These are phyloP conservation scores for Taphrorychus bicolor DNA, from an alignment of 2,888 invertebrate species.

Conservation along the genomic window DNA sequence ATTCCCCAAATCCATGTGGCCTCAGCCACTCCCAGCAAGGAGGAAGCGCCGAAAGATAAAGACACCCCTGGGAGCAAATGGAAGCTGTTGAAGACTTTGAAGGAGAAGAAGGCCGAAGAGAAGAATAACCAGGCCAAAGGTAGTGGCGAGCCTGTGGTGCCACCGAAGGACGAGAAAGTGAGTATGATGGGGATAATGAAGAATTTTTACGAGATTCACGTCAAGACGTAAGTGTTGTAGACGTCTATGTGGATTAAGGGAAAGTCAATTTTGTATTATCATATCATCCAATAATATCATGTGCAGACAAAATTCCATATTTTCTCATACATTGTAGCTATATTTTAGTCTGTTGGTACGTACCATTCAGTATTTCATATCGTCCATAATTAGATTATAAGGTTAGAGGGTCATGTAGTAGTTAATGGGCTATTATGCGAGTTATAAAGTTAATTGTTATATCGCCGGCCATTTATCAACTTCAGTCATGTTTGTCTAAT, in stretches of 20 bases:
- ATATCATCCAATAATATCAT: no score
- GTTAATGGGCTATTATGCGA: neutral
- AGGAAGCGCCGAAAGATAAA: conserved; percentile 50
- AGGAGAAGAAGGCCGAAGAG: conserved; percentile 89
- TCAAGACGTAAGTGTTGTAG: conserved; percentile 66
- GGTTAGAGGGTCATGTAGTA: neutral
- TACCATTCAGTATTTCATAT: neutral
- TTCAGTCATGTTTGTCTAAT: neutral
- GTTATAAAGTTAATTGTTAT: no score
- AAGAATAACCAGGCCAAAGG: conserved; percentile 72
- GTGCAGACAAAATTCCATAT: no score
- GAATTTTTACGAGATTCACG: conserved; percentile 72
- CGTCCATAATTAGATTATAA: neutral
- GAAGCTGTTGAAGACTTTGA: conserved; percentile 88
- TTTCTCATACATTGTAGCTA: no score
- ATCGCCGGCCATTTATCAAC: no score
- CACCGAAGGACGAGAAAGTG: conserved; percentile 66
- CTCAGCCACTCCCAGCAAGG: conserved; percentile 52
- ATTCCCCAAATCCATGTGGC: conserved; percentile 63
- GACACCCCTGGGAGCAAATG: conserved; percentile 78
- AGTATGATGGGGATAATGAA: conserved; percentile 74
- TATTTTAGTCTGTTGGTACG: neutral
- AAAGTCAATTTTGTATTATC: no score
- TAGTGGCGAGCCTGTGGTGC: conserved; percentile 58
- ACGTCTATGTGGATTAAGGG: no score